Conservation (phyloP, 1,140 invertebrate species). For the Aphaenogaster rudis region DNA sequence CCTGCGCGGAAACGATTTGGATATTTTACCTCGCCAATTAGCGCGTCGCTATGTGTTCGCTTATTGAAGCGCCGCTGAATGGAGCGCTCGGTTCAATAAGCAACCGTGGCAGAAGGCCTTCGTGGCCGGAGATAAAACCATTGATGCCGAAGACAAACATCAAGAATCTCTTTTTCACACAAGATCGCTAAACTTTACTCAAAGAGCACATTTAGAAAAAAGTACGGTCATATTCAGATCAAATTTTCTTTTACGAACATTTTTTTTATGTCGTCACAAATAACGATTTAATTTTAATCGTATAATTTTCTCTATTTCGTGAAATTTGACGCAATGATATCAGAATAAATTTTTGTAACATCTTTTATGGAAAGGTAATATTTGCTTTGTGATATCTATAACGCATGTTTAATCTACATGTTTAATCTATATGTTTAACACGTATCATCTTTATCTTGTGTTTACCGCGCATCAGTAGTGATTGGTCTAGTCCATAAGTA, state of each 20-base stretch:
- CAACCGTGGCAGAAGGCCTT: neutral
- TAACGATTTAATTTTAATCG: neutral
- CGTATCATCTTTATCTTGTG: neutral
- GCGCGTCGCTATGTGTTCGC: slow-evolving; percentile 31
- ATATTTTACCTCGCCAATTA: slow-evolving; percentile 65
- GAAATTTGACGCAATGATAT: neutral
- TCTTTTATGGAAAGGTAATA: neutral
- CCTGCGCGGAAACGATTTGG: slow-evolving; percentile 14
- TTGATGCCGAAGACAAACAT: slow-evolving; percentile 1
- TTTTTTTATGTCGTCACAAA: neutral
- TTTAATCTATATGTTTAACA: neutral
- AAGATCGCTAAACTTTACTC: neutral
- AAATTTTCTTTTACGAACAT: neutral
- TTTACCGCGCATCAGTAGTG: neutral
- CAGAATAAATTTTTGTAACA: neutral
- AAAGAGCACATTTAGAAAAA: neutral
- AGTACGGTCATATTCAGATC: neutral
- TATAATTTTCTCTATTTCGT: neutral
- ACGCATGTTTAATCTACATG: neutral
- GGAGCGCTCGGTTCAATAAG: slow-evolving; percentile 33
- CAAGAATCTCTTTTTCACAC: slow-evolving; percentile 44
- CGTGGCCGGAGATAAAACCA: slow-evolving; percentile 18
- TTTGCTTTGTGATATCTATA: neutral
- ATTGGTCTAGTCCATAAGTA: neutral
- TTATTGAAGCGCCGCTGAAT: slow-evolving; percentile 55